A percentile compares a stretch with the other conserved stretches of the same genome.
These are phyloP conservation scores for Noctua janthe DNA, from an alignment of 2,888 invertebrate species.

Conservation along the genomic window DNA sequence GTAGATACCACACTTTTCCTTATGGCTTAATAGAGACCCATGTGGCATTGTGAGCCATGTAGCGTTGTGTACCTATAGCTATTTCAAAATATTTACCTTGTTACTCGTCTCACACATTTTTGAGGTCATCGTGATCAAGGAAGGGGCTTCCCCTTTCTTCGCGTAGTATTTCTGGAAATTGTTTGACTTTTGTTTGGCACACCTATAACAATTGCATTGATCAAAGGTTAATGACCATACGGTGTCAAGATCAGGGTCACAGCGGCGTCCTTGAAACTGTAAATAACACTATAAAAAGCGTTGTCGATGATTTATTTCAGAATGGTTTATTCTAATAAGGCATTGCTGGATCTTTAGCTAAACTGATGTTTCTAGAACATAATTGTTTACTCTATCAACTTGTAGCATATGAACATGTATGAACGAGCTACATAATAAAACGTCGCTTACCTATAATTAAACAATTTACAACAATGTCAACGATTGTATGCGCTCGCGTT, in stretches of 20 bases:
- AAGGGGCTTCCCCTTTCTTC: neutral
- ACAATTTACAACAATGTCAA: constrained; percentile 67
- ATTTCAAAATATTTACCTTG: neutral
- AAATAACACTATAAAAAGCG: neutral
- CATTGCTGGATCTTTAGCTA: neutral
- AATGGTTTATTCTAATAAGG: neutral
- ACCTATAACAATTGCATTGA: neutral
- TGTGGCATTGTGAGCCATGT: neutral
- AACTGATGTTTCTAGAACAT: constrained; percentile 16
- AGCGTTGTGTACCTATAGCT: neutral
- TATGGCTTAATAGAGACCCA: no score
- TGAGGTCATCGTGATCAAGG: neutral
- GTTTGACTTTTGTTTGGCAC: neutral
- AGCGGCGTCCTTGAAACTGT: neutral
- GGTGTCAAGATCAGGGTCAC: constrained; percentile 2
- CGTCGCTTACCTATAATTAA: constrained; percentile 58
- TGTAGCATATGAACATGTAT: constrained; percentile 19
- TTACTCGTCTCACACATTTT: neutral
- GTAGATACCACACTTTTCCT: neutral
- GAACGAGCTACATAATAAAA: constrained; percentile 53
- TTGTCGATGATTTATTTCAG: neutral
- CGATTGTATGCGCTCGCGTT: constrained; percentile 69
- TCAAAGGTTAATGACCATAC: neutral
- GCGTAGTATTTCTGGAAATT: constrained; percentile 1
- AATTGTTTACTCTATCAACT: constrained; percentile 8